phyloP scores from a whole-genome alignment of 1,140 invertebrate species.

The Archegozetes longisetosus region DNA sequence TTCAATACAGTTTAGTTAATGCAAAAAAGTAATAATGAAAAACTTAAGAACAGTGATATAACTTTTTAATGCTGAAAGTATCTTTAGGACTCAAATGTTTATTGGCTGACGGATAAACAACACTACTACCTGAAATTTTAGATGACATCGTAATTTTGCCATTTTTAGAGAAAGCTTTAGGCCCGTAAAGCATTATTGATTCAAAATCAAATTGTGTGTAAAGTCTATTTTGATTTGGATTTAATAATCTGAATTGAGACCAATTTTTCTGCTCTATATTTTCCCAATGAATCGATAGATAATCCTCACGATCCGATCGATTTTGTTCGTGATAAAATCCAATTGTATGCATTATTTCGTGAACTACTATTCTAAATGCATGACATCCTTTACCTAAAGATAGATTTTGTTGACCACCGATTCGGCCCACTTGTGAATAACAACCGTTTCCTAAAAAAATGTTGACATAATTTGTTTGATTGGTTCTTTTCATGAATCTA shows the following conservation, averaged over 20 bases:
- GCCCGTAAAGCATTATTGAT: slow-evolving; percentile 22
- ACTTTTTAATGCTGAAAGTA: no score
- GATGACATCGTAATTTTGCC: background rate
- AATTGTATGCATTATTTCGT: slow-evolving; percentile 31
- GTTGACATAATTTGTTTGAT: slow-evolving; percentile 36
- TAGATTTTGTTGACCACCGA: slow-evolving; percentile 19
- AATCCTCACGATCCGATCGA: background rate
- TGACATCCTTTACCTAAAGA: slow-evolving; percentile 20
- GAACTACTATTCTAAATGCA: slow-evolving; percentile 25
- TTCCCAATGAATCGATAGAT: background rate
- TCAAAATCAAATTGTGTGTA: slow-evolving; percentile 20
- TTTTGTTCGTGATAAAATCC: slow-evolving; percentile 32
- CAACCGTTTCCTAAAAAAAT: slow-evolving; percentile 12
- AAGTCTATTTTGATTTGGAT: slow-evolving; percentile 14
- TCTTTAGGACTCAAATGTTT: no score
- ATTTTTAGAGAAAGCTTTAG: slow-evolving; percentile 14
- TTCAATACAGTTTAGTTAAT: no score
- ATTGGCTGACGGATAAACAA: background rate
- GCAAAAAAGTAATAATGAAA: no score
- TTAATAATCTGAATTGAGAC: slow-evolving; percentile 14
- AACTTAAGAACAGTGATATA: no score
- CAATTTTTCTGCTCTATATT: slow-evolving; percentile 5
- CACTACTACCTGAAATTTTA: background rate
- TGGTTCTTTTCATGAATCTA: slow-evolving; percentile 36
- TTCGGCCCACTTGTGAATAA: slow-evolving; percentile 17